These are phyloP conservation scores for Physeter macrocephalus DNA, from an alignment of 2,113 vertebrate genomes.

Conservation along the genomic window DNA sequence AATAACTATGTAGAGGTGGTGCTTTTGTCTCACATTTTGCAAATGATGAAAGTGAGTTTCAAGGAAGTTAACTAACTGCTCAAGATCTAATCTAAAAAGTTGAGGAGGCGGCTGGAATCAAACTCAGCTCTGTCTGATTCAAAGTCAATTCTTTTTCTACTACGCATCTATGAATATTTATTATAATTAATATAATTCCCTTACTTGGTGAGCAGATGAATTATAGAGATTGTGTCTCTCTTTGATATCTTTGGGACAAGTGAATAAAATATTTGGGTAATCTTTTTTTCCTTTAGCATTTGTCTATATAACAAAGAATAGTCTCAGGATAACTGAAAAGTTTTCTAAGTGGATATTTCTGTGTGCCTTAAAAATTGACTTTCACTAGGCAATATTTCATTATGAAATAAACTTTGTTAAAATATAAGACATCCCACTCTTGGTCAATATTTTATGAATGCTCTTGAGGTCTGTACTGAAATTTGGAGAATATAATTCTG, in stretches of 20 bases:
- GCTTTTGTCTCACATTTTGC: neutral
- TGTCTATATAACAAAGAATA: neutral
- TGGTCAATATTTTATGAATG: neutral
- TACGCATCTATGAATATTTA: neutral
- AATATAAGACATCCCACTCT: neutral
- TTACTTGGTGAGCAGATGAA: neutral
- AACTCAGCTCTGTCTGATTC: neutral
- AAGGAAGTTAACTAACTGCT: neutral
- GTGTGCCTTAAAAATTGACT: neutral
- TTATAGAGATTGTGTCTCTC: neutral
- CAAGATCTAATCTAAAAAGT: neutral
- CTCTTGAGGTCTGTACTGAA: neutral
- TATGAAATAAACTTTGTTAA: slow-evolving; percentile 2
- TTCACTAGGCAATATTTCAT: neutral
- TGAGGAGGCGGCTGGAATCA: neutral
- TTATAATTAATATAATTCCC: neutral
- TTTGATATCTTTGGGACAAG: neutral
- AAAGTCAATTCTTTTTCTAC: neutral
- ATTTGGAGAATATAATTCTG: neutral
- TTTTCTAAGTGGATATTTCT: neutral
- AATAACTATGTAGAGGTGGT: neutral
- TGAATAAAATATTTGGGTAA: neutral
- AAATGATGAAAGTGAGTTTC: neutral
- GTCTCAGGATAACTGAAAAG: neutral
- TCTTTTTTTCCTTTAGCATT: neutral